A percentile compares a stretch with the other conserved stretches of the same genome.
phyloP scores from a whole-genome alignment of 2,888 invertebrate genomes.

The Pandemis cinnamomeana region DNA sequence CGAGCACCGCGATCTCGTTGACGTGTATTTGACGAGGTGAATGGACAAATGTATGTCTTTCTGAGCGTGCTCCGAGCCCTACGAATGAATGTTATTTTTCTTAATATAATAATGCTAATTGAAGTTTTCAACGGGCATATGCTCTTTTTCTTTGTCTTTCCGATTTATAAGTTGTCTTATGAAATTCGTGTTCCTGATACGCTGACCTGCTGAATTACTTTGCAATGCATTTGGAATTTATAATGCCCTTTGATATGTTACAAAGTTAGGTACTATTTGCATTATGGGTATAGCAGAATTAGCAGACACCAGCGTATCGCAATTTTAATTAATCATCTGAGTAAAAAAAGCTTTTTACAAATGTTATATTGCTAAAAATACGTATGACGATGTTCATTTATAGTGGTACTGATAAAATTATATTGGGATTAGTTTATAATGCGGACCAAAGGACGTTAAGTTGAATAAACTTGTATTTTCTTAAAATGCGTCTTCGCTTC shows the following conservation, averaged over 20 bases:
- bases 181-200: neutral
- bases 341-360: neutral
- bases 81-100: too few relatives aligned
- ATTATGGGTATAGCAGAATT: neutral
- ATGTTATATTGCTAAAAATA: slow-evolving; percentile 3
- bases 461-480: neutral
- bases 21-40: neutral
- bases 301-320: neutral
- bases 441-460: neutral
- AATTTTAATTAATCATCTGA: neutral
- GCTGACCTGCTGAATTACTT: neutral
- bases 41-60: neutral
- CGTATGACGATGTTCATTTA: neutral
- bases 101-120: neutral
- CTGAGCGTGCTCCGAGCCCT: neutral
- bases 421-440: slow-evolving; percentile 45
- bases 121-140: neutral
- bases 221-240: neutral
- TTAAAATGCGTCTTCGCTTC: slow-evolving; percentile 12
- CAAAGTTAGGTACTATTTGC: neutral
- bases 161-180: neutral
- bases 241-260: neutral
- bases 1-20: neutral
- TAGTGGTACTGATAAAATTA: neutral
- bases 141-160: neutral